These are phyloP conservation scores for Heptranchias perlo DNA, from an alignment of 2,113 vertebrate genomes.

Conservation along the genomic window DNA sequence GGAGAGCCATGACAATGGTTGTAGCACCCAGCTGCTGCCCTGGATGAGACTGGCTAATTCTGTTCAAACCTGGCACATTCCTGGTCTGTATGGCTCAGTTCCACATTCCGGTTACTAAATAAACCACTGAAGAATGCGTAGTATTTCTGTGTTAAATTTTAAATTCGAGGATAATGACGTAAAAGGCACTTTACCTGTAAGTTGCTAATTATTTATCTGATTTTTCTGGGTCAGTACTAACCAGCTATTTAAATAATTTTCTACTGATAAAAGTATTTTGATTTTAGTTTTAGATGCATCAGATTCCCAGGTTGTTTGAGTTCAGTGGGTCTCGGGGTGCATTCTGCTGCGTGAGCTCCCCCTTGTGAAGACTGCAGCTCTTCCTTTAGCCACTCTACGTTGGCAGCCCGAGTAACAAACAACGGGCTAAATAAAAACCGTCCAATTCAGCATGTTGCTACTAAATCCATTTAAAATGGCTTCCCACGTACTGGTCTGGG, in stretches of 20 bases:
- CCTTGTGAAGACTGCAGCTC: neutral
- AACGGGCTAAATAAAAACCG: neutral
- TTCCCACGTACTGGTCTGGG: neutral
- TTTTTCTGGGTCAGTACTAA: no score
- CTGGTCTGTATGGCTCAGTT: neutral
- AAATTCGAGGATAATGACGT: no score
- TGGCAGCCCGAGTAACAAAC: neutral
- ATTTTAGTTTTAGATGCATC: neutral
- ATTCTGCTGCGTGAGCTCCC: neutral
- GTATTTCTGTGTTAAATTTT: neutral
- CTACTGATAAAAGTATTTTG: no score
- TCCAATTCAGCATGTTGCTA: neutral
- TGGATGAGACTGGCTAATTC: neutral
- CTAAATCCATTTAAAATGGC: neutral
- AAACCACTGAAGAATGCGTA: neutral
- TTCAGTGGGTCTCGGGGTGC: neutral
- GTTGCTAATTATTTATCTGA: no score
- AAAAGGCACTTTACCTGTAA: no score
- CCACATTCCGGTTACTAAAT: neutral
- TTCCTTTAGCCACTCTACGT: no score
- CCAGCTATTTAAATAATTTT: no score
- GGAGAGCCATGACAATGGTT: neutral
- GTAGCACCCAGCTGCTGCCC: neutral
- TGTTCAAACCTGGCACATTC: neutral
- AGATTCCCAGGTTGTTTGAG: neutral